A percentile compares a stretch with the other conserved stretches of the same genome.
These are phyloP conservation scores for Macaria notata DNA, from an alignment of 2,888 invertebrate species.

Conservation along the genomic window DNA sequence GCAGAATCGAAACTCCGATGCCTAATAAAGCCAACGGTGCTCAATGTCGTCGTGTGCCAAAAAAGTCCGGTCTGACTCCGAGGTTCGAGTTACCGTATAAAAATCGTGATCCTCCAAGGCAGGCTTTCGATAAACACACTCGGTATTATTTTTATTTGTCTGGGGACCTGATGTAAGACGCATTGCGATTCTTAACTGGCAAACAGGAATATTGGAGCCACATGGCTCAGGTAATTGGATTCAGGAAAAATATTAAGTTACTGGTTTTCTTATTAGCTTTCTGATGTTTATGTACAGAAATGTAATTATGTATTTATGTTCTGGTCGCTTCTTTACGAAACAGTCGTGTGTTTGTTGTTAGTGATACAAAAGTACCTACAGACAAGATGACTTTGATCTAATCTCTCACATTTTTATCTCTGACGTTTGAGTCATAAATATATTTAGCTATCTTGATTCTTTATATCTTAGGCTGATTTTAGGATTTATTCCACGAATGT, in stretches of 20 bases:
- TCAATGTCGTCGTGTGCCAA: conserved; percentile 63
- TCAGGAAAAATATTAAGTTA: conserved; percentile 11
- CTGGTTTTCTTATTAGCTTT: background rate
- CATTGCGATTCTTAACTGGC: conserved; percentile 41
- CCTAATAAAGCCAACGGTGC: conserved; percentile 53
- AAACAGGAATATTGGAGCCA: conserved; percentile 34
- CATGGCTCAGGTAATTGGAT: conserved; percentile 7
- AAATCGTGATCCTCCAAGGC: conserved; percentile 56
- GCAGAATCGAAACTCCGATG: conserved; percentile 39
- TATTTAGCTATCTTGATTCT: background rate
- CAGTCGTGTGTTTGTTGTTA: background rate
- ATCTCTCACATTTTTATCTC: conserved; percentile 1
- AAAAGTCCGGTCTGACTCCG: conserved; percentile 52
- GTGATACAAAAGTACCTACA: background rate
- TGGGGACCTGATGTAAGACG: conserved; percentile 40
- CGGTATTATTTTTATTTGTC: conserved; percentile 50
- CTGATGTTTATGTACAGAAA: too few species aligned
- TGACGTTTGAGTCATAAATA: conserved; percentile 1
- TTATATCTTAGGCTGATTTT: background rate
- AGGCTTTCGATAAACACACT: conserved; percentile 61
- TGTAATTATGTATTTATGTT: background rate
- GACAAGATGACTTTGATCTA: too few species aligned
- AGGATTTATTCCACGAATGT: background rate
- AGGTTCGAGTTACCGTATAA: conserved; percentile 45
- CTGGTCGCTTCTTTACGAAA: background rate